Conservation (phyloP, 2,888 invertebrate species). For the Tachina grossa region DNA sequence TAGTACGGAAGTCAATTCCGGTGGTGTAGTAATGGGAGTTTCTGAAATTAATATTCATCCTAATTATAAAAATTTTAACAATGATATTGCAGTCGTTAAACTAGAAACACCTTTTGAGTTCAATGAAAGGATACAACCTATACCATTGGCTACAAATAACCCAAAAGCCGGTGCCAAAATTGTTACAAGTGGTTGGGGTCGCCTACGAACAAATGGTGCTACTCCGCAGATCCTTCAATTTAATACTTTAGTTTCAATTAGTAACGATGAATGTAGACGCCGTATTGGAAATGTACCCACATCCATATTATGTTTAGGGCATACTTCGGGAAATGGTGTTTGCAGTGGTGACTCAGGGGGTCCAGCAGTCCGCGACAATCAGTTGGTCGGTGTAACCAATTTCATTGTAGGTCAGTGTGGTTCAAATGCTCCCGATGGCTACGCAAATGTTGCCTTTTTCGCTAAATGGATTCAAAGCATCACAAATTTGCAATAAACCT, state of each 20-base stretch:
- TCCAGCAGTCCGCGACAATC: conserved; percentile 77
- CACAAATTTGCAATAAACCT: conserved; percentile 49
- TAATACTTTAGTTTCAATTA: conserved; percentile 73
- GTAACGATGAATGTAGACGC: conserved; percentile 73
- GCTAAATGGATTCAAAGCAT: conserved; percentile 73
- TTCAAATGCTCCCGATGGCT: conserved; percentile 78
- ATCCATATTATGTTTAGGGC: conserved; percentile 78
- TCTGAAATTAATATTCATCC: conserved; percentile 74
- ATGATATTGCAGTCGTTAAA: conserved; percentile 79
- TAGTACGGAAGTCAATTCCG: conserved; percentile 72
- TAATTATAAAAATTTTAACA: conserved; percentile 68
- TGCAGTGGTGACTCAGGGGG: conserved; percentile 81
- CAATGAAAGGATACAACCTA: conserved; percentile 72
- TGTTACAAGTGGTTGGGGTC: conserved; percentile 79
- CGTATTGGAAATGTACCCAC: conserved; percentile 71
- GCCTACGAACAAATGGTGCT: conserved; percentile 74
- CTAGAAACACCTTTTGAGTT: conserved; percentile 72
- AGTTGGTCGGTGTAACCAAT: conserved; percentile 79
- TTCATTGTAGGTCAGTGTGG: conserved; percentile 78
- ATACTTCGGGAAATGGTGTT: conserved; percentile 75
- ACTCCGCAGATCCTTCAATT: conserved; percentile 76
- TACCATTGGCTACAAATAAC: conserved; percentile 74
- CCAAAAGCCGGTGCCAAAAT: conserved; percentile 74
- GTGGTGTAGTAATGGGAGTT: conserved; percentile 74
- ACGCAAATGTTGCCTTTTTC: conserved; percentile 75